phyloP scores from a whole-genome alignment of 2,113 vertebrate species.

The Callorhinus ursinus region DNA sequence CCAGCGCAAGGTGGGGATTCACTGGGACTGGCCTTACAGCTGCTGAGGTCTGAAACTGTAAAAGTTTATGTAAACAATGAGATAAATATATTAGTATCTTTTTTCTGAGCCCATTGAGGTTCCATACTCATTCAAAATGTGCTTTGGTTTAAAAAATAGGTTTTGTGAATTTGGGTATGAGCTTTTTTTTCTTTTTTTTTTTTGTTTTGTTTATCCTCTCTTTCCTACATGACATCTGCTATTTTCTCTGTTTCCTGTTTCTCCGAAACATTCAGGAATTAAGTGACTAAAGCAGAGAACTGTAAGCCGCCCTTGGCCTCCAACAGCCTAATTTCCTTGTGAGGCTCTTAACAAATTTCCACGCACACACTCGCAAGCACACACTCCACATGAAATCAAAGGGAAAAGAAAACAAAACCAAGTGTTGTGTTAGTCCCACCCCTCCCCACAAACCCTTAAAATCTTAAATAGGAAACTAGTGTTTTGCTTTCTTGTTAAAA shows the following conservation, averaged over 20 bases:
- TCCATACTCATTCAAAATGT: slow-evolving; percentile 98
- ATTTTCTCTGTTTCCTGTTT: slow-evolving; percentile 86
- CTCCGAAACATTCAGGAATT: slow-evolving; percentile 92
- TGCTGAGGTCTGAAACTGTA: slow-evolving; percentile 99
- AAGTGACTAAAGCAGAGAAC: slow-evolving; percentile 89
- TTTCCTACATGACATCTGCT: slow-evolving; percentile 84
- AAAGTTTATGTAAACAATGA: slow-evolving; percentile 99
- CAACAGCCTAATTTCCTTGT: slow-evolving; percentile 79
- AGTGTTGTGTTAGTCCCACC: slow-evolving; percentile 78
- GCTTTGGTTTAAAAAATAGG: slow-evolving; percentile 99
- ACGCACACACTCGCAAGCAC: slow-evolving; percentile 60
- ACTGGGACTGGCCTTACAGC: slow-evolving; percentile 92
- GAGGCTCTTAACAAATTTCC: slow-evolving; percentile 87
- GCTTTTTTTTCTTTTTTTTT: slow-evolving; percentile 90
- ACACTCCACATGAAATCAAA: slow-evolving; percentile 72
- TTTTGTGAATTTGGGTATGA: slow-evolving; percentile 99
- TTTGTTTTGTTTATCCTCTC: slow-evolving; percentile 87
- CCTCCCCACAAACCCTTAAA: slow-evolving; percentile 87
- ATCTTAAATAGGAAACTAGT: slow-evolving; percentile 99
- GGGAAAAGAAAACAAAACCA: slow-evolving; percentile 85
- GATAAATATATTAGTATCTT: slow-evolving; percentile 97
- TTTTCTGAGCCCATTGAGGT: slow-evolving; percentile 94
- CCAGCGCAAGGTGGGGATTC: slow-evolving; percentile 83
- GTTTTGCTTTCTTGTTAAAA: slow-evolving; percentile 98
- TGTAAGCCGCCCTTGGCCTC: slow-evolving; percentile 90